Evolutionary conservation across 23 tunicate genomes (phyloP).

Genomic region (Ascidia mentula): DNA sequence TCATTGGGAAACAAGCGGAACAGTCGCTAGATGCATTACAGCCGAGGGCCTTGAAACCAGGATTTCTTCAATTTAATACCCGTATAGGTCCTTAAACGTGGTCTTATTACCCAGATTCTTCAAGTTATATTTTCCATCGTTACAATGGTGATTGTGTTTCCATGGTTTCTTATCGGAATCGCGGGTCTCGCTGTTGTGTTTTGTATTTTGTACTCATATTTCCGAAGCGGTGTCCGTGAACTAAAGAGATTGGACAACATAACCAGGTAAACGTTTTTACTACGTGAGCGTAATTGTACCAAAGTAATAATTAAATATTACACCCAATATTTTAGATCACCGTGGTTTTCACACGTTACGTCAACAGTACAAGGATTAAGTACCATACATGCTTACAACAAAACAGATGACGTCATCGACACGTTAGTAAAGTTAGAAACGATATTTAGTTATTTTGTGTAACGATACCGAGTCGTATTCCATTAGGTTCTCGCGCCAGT

Average conservation of each 20-base stretch:
- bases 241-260: conserved; percentile 65
- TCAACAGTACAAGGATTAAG: conserved; percentile 80
- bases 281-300: too few species aligned
- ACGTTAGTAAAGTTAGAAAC: conserved; percentile 57
- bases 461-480: too few species aligned
- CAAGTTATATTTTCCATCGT: conserved; percentile 39
- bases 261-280: conserved; percentile 67
- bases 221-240: conserved; percentile 45
- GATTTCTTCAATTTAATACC: too few species aligned
- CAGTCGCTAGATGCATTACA: too few species aligned
- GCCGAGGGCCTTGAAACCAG: too few species aligned
- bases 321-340: conserved; percentile 73
- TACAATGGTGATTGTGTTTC: conserved; percentile 56
- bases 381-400: conserved; percentile 81
- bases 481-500: conserved; percentile 6
- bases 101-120: conserved; percentile 30
- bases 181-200: conserved; percentile 39
- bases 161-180: conserved; percentile 52
- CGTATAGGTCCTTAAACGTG: too few species aligned
- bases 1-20: too few species aligned
- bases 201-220: conserved; percentile 28
- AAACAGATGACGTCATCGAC: conserved; percentile 56
- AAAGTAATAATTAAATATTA: too few species aligned
- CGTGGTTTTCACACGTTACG: conserved; percentile 72
- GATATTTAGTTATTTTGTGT: too few species aligned